Base-by-base conservation (phyloP, 1,140 invertebrate species). In the Zeugodacus cucurbitae region DNA sequence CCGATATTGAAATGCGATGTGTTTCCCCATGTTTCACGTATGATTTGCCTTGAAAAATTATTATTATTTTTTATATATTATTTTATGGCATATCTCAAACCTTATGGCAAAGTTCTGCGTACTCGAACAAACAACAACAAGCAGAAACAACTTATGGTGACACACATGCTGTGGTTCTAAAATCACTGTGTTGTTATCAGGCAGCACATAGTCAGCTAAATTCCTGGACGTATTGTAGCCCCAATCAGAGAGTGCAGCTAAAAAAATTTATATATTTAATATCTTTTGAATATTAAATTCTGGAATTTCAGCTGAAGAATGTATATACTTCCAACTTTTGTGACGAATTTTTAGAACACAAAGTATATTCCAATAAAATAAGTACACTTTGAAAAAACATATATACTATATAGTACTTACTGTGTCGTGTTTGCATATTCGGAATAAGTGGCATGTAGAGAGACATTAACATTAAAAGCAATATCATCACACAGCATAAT, bases 11-110 rank as follows among this genome's bases (percentile, higher is more conserved):
- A 94, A 88, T 95, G 94, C 20, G 89, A 91, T 82, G 90, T 91
- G 88, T 95, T 95, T 0, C 96, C 97, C 97, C 97, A 98, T 1
- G 97, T 97, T 90, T 97, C 95, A 89, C 97, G 94, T 88, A 98
- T 97, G 17, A 96, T 96, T 70, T 93, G 91, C 41, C 97, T 90
- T 22, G 11, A 90, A 89, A 2, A 11, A 70, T 57, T n/a, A 78
- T n/a, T 74, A 74, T 88, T 54, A 57, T 41, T 37, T 41, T 87
- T n/a, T 85, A 58, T n/a, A 32, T 70, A 57, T 29, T 32, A 34
- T 82, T 57, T 10, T 44, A n/a, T 78, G 20, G 5, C 6, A 44
- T 62, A 22, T 26, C 11, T 11, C 44, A 58, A 62, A 90, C 90
- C 93, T 94, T 67, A 95, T 94, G 48, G 95, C 94, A 88, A 96